Evolutionary conservation across 2,888 invertebrate genomes (phyloP), one percentile per base, ranked within the genome.

Genomic region (Panopea generosa): DNA sequence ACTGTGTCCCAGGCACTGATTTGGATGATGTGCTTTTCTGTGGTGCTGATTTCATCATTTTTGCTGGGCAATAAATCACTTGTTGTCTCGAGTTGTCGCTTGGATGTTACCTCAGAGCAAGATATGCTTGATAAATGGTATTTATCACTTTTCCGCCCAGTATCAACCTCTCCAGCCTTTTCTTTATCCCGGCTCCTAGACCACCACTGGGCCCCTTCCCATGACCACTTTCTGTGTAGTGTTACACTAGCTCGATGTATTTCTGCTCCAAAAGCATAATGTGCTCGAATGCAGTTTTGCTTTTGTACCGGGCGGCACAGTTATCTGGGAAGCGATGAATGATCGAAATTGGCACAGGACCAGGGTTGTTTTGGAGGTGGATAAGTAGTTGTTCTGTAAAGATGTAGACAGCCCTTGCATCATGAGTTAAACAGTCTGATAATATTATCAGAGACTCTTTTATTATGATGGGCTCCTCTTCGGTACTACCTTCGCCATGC

Each of bases 371-470:
- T n/a, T 45, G 14, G 1, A 72, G 26, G 29, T 65, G 65, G 29
- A 22, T 6, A 29, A 71, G 27, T n/a, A 71, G 40, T 38, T 72
- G 49, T 2, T 66, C 24, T 27, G 60, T 72, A 27, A 50, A 73
- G 1, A 62, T 62, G 38, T 27, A 59, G 3, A 67, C 67, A 40
- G 63, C 29, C 2, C 59, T 24, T n/a, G 57, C 29, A 52, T 57
- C 38, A 33, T 74, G 68, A 6, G 50, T 27, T 1, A 68, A 26
- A 47, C 27, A 43, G 20, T 63, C 67, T 16, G 74, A 74, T 1
- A 68, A 20, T 16, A 74, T 47, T 22, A 62, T 47, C 9, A 74
- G 16, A 1, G 63, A 74, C 52, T 75, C 75, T 43, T 75, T 62
- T 52, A 52, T 47, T 20, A 70, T 38, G 7, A 45, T 27, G 4